Evolutionary conservation across 2,888 invertebrate species (phyloP).

Genomic region (Escarpia spicata): DNA sequence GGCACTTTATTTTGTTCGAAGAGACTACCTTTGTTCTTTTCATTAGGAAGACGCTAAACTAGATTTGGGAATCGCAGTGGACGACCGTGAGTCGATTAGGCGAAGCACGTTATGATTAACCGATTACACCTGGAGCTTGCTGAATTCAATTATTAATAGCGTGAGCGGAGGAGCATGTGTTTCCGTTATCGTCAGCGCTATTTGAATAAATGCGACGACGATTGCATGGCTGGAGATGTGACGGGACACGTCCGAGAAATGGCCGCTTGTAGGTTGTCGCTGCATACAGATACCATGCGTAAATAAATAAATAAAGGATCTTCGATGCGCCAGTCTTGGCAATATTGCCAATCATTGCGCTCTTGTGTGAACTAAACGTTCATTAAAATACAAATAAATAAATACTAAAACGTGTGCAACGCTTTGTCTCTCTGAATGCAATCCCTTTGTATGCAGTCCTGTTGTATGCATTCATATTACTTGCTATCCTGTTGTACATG

Average conservation of each 20-base stretch:
- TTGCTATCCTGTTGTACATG: too few relatives aligned
- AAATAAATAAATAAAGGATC: too few relatives aligned
- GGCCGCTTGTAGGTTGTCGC: not conserved
- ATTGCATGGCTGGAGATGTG: not conserved
- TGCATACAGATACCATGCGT: too few relatives aligned
- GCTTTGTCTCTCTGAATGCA: too few relatives aligned
- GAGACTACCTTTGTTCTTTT: constrained; percentile 16
- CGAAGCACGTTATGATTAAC: not conserved
- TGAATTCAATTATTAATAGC: constrained; percentile 16
- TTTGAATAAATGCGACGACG: not conserved
- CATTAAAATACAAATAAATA: too few relatives aligned
- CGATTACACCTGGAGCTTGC: not conserved
- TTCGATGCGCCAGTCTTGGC: too few relatives aligned
- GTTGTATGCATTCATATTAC: too few relatives aligned
- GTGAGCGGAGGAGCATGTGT: not conserved
- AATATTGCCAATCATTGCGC: too few relatives aligned
- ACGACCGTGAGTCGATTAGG: not conserved
- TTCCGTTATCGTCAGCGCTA: constrained; percentile 13
- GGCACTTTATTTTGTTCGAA: not conserved
- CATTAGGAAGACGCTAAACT: constrained; percentile 12
- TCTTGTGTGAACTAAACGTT: too few relatives aligned
- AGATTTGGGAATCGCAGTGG: constrained; percentile 11
- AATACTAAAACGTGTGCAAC: too few relatives aligned
- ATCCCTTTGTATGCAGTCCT: too few relatives aligned
- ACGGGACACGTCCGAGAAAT: not conserved